Percentiles rank a stretch among this genome's conserved stretches.
These are phyloP conservation scores for Agrilus cyanescens DNA, from an alignment of 2,888 invertebrate genomes.

Conservation along the genomic window DNA sequence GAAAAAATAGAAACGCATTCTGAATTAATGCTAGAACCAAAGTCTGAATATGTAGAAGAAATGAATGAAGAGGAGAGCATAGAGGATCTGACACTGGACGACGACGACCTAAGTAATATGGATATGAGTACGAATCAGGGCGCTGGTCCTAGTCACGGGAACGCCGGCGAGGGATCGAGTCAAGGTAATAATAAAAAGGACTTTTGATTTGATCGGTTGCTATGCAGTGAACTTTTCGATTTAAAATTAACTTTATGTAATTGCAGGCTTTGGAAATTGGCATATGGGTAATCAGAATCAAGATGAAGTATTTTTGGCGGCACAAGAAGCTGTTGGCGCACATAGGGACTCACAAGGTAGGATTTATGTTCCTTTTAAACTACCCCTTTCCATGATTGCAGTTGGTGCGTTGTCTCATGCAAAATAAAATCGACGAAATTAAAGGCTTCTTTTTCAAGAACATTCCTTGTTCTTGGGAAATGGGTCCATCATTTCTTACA, in stretches of 20 bases:
- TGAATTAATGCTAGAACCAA: conserved; percentile 53
- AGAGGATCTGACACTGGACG: conserved; percentile 74
- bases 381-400: conserved; percentile 9
- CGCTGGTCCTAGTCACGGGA: conserved; percentile 56
- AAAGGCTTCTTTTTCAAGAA: too few relatives aligned
- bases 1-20: conserved; percentile 46
- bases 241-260: neutral
- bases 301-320: conserved; percentile 75
- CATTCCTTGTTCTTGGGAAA: too few relatives aligned
- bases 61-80: conserved; percentile 56
- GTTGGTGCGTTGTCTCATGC: conserved; percentile 9
- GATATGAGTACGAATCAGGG: conserved; percentile 55
- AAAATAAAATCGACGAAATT: too few relatives aligned
- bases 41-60: conserved; percentile 62
- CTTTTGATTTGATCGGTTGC: neutral
- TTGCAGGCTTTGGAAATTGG: conserved; percentile 73
- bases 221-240: neutral
- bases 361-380: conserved; percentile 33
- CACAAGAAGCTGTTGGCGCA: conserved; percentile 64
- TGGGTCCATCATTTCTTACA: too few relatives aligned
- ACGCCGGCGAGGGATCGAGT: conserved; percentile 59
- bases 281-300: conserved; percentile 71
- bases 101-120: conserved; percentile 66
- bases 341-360: conserved; percentile 89
- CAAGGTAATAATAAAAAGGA: conserved; percentile 45